phyloP scores from a whole-genome alignment of 2,113 vertebrate genomes.

The Narcine bancroftii region DNA sequence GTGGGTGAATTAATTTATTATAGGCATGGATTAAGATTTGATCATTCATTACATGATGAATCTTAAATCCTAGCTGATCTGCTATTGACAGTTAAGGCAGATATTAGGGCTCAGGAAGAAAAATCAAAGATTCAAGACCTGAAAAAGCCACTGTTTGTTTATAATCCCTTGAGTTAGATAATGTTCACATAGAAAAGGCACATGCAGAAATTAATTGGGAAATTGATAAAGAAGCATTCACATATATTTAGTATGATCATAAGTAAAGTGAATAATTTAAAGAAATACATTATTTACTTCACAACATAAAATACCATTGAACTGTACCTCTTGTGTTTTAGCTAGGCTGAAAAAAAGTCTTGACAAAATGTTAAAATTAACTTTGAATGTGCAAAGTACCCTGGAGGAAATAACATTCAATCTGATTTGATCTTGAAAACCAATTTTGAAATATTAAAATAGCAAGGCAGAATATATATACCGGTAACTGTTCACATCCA shows the following conservation, averaged over 20 bases:
- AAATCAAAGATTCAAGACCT: background rate
- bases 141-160: background rate
- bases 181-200: background rate
- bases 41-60: background rate
- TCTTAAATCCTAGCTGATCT: background rate
- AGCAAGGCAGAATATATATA: background rate
- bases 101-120: background rate
- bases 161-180: background rate
- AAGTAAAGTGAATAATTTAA: background rate
- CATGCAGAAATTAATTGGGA: background rate
- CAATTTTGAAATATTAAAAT: background rate
- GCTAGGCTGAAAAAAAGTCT: background rate
- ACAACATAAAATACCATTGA: background rate
- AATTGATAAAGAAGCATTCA: background rate
- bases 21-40: background rate
- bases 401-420: background rate
- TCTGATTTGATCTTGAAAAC: background rate
- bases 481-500: background rate
- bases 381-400: background rate
- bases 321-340: background rate
- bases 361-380: background rate
- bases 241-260: background rate
- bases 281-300: background rate
- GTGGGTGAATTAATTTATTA: background rate
- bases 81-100: background rate